These are phyloP conservation scores for Archilochus colubris DNA, from an alignment of 2,113 vertebrate genomes.

Conservation along the genomic window DNA sequence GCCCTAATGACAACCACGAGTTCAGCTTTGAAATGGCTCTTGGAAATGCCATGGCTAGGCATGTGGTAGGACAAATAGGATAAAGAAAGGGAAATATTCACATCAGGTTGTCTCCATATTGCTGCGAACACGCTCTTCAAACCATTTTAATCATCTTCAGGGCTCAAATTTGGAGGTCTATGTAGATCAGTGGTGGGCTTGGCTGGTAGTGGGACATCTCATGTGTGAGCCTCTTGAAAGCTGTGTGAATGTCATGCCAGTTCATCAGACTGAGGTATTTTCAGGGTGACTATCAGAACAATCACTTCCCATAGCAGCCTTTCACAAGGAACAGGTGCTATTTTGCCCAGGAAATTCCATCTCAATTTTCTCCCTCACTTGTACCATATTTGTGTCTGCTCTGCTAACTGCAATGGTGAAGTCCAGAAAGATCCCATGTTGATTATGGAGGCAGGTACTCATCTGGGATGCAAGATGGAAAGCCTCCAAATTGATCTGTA, in stretches of 20 bases:
- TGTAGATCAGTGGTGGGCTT: neutral
- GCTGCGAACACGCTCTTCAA: neutral
- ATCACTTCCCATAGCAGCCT: neutral
- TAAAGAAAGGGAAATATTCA: neutral
- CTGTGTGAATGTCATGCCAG: neutral
- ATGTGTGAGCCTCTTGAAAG: neutral
- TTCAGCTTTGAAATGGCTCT: neutral
- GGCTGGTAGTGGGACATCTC: neutral
- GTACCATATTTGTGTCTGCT: neutral
- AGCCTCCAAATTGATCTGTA: neutral
- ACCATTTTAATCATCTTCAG: neutral
- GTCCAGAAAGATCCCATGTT: neutral
- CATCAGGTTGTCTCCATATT: neutral
- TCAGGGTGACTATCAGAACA: neutral
- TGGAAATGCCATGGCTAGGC: neutral
- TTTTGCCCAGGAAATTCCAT: neutral
- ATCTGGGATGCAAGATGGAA: neutral
- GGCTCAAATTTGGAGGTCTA: neutral
- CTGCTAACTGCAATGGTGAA: neutral
- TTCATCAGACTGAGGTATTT: neutral
- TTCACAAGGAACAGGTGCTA: neutral
- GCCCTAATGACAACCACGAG: neutral
- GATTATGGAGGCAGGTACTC: neutral
- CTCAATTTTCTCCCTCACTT: neutral
- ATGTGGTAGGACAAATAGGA: neutral